Conservation (phyloP, 2,797 vertebrate genomes). For the Thunnus albacares region DNA sequence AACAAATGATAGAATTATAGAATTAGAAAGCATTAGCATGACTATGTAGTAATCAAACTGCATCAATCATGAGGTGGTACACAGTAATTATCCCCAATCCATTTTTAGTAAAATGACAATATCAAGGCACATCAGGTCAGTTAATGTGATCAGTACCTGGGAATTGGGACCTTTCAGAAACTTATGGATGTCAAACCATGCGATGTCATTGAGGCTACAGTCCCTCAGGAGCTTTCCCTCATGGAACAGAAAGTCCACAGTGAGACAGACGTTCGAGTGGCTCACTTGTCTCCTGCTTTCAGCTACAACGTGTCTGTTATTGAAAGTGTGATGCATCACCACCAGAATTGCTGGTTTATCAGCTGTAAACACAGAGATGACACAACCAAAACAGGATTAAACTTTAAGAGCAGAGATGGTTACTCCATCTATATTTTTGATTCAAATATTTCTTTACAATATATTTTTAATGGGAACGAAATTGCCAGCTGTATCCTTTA, state of each 20-base stretch:
- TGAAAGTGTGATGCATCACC: constrained; percentile 66
- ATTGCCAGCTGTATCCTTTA: no score
- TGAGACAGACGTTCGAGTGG: neutral
- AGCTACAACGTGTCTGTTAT: rapidly evolving
- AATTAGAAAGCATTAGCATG: no score
- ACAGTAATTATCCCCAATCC: no score
- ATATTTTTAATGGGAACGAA: no score
- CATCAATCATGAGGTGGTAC: neutral
- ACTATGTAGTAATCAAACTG: neutral
- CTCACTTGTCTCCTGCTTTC: constrained; percentile 6
- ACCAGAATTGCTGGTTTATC: constrained; percentile 52
- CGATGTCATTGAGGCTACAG: neutral
- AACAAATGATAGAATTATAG: no score
- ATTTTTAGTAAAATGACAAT: neutral
- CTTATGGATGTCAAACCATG: rapidly evolving
- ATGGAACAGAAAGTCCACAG: constrained; percentile 51
- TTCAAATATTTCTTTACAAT: no score
- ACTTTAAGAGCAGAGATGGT: no score
- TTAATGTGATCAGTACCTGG: constrained; percentile 19
- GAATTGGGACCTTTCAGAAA: rapidly evolving
- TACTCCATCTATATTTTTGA: no score
- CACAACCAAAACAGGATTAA: neutral
- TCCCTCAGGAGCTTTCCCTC: neutral
- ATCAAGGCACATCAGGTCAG: neutral
- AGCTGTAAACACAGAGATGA: neutral